Evolutionary conservation across 2,797 vertebrate genomes (phyloP).

Genomic region (Rallus crepitans): DNA sequence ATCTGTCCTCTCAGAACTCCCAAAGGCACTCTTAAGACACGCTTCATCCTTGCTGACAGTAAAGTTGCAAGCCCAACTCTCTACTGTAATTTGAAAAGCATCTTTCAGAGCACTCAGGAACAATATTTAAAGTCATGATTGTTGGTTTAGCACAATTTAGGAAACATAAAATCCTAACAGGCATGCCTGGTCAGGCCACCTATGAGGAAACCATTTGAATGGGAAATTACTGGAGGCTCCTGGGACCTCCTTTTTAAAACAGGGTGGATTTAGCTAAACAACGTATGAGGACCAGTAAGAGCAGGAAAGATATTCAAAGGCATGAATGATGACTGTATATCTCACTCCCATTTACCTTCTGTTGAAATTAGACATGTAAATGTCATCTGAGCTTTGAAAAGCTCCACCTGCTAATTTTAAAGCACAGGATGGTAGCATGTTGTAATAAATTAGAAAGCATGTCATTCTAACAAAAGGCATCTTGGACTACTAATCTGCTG

Average conservation of each 20-base stretch:
- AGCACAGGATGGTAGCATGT: neutral
- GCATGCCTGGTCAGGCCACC: neutral
- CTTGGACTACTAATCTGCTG: conserved; percentile 28
- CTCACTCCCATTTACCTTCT: neutral
- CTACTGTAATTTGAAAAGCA: neutral
- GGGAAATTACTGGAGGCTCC: neutral
- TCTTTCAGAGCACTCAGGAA: neutral
- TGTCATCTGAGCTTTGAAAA: conserved; percentile 50
- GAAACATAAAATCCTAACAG: neutral
- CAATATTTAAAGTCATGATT: neutral
- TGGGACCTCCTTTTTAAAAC: neutral
- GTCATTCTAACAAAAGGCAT: conserved; percentile 60
- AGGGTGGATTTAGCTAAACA: neutral
- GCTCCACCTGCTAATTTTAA: conserved; percentile 53
- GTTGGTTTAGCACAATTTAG: neutral
- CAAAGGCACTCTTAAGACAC: neutral
- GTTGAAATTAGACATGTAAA: conserved; percentile 12
- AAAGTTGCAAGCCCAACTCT: neutral
- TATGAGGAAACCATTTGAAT: fast-evolving
- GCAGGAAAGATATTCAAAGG: neutral
- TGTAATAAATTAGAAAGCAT: conserved; percentile 32
- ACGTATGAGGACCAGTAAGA: neutral
- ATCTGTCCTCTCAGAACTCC: neutral
- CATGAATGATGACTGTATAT: neutral
- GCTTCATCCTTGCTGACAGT: neutral